Conservation (phyloP, 1,140 invertebrate genomes). For the Magallana angulata region DNA sequence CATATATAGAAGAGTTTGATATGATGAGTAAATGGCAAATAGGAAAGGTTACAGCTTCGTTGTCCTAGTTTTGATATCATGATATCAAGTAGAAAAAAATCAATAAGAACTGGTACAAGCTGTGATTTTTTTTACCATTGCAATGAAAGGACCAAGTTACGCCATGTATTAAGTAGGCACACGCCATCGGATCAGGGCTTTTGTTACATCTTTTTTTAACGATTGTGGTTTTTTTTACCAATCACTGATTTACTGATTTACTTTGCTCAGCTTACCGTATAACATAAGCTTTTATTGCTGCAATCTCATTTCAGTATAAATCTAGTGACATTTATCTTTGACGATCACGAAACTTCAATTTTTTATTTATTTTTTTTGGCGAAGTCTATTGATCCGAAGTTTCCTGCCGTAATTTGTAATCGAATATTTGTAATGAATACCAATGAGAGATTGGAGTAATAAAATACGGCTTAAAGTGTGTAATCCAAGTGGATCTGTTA, state of each 20-base stretch:
- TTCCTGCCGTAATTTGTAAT: conserved; percentile 3
- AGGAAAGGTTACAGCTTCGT: too few relatives aligned
- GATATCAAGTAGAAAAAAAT: not conserved
- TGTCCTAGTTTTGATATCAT: too few relatives aligned
- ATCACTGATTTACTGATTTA: not conserved
- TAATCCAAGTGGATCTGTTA: too few relatives aligned
- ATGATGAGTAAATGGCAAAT: too few relatives aligned
- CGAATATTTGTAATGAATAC: conserved; percentile 7
- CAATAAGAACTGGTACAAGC: not conserved
- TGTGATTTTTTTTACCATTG: not conserved
- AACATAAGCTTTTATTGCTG: not conserved
- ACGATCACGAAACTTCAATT: not conserved
- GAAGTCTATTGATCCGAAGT: not conserved
- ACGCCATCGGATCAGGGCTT: not conserved
- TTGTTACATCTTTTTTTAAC: not conserved
- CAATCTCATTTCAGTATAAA: not conserved
- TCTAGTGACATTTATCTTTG: not conserved
- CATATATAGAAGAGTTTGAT: too few relatives aligned
- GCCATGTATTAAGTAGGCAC: too few relatives aligned
- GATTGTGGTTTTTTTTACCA: not conserved
- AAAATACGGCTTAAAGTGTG: too few relatives aligned
- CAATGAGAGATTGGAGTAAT: not conserved
- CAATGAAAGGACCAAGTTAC: not conserved
- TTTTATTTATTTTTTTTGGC: not conserved
- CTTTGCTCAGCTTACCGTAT: not conserved